phyloP scores from a whole-genome alignment of 2,888 invertebrate genomes.

The Microplitis manilae region DNA sequence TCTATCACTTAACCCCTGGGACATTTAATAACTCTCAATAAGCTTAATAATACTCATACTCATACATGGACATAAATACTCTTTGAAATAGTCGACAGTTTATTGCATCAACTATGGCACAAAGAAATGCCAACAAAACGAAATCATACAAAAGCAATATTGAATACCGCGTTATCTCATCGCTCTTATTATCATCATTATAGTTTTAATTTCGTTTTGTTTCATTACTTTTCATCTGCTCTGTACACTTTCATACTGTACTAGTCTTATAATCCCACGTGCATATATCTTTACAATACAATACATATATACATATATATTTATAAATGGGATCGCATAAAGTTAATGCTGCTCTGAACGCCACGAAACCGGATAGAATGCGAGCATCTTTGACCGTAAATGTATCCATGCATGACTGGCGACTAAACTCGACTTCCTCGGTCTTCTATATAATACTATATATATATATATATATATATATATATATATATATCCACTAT shows the following conservation, averaged over 20 bases:
- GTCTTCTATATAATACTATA: background rate
- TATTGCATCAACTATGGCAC: background rate
- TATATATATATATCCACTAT: constrained; percentile 22
- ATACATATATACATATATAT: background rate
- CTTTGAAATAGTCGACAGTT: background rate
- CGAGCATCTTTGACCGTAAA: constrained; percentile 40
- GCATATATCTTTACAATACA: constrained; percentile 9
- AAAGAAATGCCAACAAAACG: background rate
- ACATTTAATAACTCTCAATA: background rate
- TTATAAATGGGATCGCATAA: background rate
- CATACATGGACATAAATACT: background rate
- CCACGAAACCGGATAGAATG: constrained; percentile 27
- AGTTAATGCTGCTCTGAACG: constrained; percentile 13
- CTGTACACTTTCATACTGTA: background rate
- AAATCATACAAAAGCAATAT: background rate
- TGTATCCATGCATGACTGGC: constrained; percentile 47
- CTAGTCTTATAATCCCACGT: background rate
- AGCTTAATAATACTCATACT: background rate
- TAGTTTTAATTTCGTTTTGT: background rate
- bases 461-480: background rate
- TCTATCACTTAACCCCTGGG: background rate
- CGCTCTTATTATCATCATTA: background rate
- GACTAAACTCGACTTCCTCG: constrained; percentile 28
- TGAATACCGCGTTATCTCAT: background rate
- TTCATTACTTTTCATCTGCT: constrained; percentile 7